Evolutionary conservation across 2,888 invertebrate species (phyloP).

Genomic region (Hirtodrosophila histrioides): DNA sequence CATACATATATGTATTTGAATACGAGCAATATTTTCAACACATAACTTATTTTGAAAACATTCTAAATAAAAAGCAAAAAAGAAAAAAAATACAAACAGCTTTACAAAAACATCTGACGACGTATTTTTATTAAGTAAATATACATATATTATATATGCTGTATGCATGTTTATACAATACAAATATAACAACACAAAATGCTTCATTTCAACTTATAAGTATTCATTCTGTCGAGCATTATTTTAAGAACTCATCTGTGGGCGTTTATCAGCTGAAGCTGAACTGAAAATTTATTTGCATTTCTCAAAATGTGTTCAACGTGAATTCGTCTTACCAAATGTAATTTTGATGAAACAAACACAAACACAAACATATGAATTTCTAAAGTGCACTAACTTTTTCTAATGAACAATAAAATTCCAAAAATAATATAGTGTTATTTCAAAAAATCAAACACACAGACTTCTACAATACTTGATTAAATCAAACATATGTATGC

Average conservation of each 20-base stretch:
- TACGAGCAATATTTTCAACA: slow-evolving; percentile 2
- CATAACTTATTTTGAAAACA: slow-evolving; percentile 8
- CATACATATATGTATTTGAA: not conserved
- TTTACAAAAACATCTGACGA: slow-evolving; percentile 20
- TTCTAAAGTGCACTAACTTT: not conserved
- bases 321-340: slow-evolving; percentile 9
- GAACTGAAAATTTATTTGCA: slow-evolving; percentile 40
- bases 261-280: slow-evolving; percentile 45
- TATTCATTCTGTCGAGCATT: slow-evolving; percentile 34
- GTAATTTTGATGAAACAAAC: slow-evolving; percentile 10
- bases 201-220: slow-evolving; percentile 24
- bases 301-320: slow-evolving; percentile 16
- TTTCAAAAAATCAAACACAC: no score
- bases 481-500: no score
- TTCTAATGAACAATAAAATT: not conserved
- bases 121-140: slow-evolving; percentile 31
- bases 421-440: not conserved
- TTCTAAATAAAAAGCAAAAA: slow-evolving; percentile 2
- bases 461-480: no score
- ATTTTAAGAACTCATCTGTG: slow-evolving; percentile 57
- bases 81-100: slow-evolving; percentile 10
- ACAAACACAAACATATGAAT: not conserved
- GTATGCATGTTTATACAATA: not conserved
- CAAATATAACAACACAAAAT: slow-evolving; percentile 26
- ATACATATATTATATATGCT: slow-evolving; percentile 15